Percentiles rank a stretch among this genome's conserved stretches.
Conservation (phyloP, 2,797 vertebrate genomes). For the Girardinus metallicus region DNA sequence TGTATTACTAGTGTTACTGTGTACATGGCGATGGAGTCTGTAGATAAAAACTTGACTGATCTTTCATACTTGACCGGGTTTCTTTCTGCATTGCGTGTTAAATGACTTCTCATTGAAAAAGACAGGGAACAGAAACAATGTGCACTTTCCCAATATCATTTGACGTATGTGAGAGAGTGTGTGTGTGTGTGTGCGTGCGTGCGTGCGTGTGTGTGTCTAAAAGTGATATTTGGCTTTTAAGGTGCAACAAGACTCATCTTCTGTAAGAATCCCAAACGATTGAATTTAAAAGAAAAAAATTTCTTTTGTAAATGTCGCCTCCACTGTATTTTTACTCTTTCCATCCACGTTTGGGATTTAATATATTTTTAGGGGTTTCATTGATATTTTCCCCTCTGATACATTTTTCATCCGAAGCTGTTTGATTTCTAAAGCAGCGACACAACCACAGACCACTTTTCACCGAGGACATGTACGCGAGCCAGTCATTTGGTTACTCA, state of each 20-base stretch:
- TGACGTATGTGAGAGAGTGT: slow-evolving; percentile 13
- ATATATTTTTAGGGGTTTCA: slow-evolving; percentile 68
- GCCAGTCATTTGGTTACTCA: slow-evolving; percentile 59
- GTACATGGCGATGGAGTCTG: slow-evolving; percentile 75
- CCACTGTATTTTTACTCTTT: slow-evolving; percentile 77
- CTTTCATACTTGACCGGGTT: slow-evolving; percentile 81
- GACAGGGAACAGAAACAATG: slow-evolving; percentile 64
- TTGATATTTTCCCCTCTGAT: slow-evolving; percentile 52
- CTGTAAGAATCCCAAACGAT: slow-evolving; percentile 62
- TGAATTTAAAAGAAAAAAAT: slow-evolving; percentile 29
- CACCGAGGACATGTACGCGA: slow-evolving; percentile 43
- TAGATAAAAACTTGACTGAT: slow-evolving; percentile 81
- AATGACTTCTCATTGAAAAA: slow-evolving; percentile 61
- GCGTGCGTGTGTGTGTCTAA: slow-evolving; percentile 36
- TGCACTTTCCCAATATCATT: slow-evolving; percentile 79
- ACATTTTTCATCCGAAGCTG: slow-evolving; percentile 53
- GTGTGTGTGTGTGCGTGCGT: slow-evolving; percentile 28
- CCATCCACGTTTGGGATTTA: slow-evolving; percentile 64
- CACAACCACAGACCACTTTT: slow-evolving; percentile 44
- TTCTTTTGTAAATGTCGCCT: slow-evolving; percentile 58
- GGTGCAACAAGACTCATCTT: slow-evolving; percentile 67
- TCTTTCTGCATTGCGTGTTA: slow-evolving; percentile 73
- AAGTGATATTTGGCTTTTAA: slow-evolving; percentile 63
- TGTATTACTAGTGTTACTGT: slow-evolving; percentile 82
- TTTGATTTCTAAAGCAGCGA: slow-evolving; percentile 56